These are phyloP conservation scores for Saccostrea cuccullata DNA, from an alignment of 1,140 invertebrate species.

Conservation along the genomic window DNA sequence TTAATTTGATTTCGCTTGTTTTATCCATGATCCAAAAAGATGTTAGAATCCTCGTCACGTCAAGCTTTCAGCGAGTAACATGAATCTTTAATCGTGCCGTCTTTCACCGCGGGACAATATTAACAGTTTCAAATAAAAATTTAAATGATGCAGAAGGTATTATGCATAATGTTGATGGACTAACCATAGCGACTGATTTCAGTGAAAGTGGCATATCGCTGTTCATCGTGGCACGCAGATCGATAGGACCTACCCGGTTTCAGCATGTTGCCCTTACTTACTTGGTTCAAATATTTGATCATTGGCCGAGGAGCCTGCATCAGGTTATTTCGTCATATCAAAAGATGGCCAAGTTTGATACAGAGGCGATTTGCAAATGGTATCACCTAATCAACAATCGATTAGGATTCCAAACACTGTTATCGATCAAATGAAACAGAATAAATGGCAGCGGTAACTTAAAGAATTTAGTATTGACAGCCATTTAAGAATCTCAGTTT, in stretches of 20 bases:
- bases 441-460: background rate
- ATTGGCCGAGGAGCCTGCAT: background rate
- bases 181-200: constrained; percentile 20
- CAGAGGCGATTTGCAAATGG: background rate
- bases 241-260: background rate
- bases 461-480: constrained; percentile 24
- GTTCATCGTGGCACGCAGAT: background rate
- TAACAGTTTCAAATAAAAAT: background rate
- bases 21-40: background rate
- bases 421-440: constrained; percentile 32
- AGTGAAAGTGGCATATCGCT: constrained; percentile 15
- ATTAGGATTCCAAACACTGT: constrained; percentile 14
- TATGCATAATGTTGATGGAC: constrained; percentile 16
- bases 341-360: background rate
- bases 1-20: background rate
- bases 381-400: constrained; percentile 23
- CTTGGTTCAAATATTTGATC: constrained; percentile 10
- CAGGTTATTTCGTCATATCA: background rate
- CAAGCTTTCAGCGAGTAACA: background rate
- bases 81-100: background rate
- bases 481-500: background rate
- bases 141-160: background rate
- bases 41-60: background rate
- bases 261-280: background rate
- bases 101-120: background rate